These are phyloP conservation scores for Deroplatys truncata DNA, from an alignment of 2,888 invertebrate species.

Conservation along the genomic window DNA sequence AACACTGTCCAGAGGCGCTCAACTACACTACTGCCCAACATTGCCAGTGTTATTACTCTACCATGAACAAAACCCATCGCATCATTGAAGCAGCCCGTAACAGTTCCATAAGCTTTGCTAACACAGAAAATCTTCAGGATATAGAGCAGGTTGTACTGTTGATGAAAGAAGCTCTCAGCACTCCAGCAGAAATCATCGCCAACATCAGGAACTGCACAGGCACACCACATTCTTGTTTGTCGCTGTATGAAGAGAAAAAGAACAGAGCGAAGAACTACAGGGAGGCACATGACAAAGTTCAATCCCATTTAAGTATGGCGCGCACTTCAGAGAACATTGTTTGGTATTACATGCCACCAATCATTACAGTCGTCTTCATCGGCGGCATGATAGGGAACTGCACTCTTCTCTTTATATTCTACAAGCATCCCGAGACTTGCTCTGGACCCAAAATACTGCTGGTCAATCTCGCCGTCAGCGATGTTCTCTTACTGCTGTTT, in stretches of 20 bases:
- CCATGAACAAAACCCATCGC: no score
- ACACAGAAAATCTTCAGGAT: neutral
- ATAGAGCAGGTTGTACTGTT: neutral
- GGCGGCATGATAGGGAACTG: neutral
- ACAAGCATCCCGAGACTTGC: neutral
- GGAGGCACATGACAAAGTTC: fast-evolving
- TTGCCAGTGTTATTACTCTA: no score
- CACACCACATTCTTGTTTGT: no score
- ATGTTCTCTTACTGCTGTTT: neutral
- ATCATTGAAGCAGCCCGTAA: neutral
- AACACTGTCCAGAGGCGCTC: no score
- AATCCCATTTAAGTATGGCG: neutral
- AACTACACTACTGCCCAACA: no score
- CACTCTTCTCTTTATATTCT: neutral
- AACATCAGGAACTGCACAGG: neutral
- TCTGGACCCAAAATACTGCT: neutral
- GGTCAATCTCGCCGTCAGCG: neutral
- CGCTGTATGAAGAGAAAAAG: no score
- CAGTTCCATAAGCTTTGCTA: neutral
- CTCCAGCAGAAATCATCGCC: neutral
- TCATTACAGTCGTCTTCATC: neutral
- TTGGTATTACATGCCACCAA: neutral
- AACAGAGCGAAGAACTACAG: neutral
- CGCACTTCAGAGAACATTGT: neutral
- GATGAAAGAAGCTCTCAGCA: neutral